These are phyloP conservation scores for Ceyx cyanopectus DNA, from an alignment of 2,113 vertebrate genomes.

Conservation along the genomic window DNA sequence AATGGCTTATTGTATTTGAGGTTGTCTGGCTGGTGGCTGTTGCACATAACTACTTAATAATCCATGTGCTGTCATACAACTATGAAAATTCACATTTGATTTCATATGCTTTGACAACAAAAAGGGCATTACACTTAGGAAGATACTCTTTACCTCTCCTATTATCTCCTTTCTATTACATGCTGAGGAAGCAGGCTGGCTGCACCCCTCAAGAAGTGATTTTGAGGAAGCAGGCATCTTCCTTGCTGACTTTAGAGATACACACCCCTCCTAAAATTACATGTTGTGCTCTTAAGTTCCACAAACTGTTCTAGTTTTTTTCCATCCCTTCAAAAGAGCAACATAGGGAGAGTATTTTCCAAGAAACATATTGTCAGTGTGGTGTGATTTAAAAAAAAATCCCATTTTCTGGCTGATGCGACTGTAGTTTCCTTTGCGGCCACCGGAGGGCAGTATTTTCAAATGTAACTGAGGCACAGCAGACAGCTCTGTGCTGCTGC, in stretches of 20 bases:
- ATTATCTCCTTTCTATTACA: background rate
- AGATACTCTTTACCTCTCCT: background rate
- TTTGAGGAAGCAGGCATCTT: background rate
- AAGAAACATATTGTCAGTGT: background rate
- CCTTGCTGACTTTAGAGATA: background rate
- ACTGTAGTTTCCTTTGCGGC: background rate
- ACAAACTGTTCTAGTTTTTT: background rate
- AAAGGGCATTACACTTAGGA: background rate
- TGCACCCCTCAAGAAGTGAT: background rate
- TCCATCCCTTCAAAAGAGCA: background rate
- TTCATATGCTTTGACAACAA: background rate
- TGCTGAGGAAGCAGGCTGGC: background rate
- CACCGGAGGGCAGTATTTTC: background rate
- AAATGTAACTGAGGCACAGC: fast-evolving
- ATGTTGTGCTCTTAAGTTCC: background rate
- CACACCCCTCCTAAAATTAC: background rate
- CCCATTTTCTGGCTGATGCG: background rate
- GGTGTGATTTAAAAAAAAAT: background rate
- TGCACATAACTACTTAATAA: background rate
- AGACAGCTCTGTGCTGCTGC: background rate
- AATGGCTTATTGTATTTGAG: background rate
- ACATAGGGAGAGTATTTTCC: background rate
- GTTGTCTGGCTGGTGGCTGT: background rate
- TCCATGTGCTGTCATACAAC: background rate
- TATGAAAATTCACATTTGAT: background rate